Conservation (phyloP, 2,797 vertebrate genomes). For the Phylloscopus collybita region DNA sequence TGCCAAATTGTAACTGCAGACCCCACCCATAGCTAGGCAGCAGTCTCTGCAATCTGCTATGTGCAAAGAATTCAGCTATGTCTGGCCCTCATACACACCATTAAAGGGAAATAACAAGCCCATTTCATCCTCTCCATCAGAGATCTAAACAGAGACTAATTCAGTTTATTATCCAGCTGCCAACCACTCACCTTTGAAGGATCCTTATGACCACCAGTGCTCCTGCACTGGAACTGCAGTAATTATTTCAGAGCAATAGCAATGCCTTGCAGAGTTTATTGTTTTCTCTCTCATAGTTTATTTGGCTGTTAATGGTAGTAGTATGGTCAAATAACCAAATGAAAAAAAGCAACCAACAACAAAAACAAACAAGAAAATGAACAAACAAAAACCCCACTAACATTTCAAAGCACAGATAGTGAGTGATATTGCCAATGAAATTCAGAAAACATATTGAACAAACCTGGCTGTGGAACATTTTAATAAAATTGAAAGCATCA, state of each 20-base stretch:
- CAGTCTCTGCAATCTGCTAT: background rate
- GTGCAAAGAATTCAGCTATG: background rate
- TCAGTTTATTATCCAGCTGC: background rate
- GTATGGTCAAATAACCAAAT: constrained; percentile 3
- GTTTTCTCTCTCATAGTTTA: background rate
- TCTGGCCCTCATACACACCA: background rate
- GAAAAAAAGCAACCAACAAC: background rate
- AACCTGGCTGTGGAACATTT: constrained; percentile 39
- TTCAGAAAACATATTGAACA: constrained; percentile 40
- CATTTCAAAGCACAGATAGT: constrained; percentile 39
- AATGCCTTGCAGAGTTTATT: background rate
- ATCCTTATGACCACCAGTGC: background rate
- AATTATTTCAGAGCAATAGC: background rate
- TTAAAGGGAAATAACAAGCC: background rate
- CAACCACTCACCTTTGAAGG: background rate
- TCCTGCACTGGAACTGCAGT: background rate
- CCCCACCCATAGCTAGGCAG: background rate
- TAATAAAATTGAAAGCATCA: constrained; percentile 61
- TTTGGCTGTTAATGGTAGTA: background rate
- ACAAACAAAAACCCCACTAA: background rate
- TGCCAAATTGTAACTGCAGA: background rate
- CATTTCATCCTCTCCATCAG: background rate
- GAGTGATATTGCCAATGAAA: constrained; percentile 2
- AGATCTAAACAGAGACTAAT: background rate
- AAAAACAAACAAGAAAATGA: background rate